phyloP scores from a whole-genome alignment of 2,888 invertebrate species.

The Drosophila stalkeri region DNA sequence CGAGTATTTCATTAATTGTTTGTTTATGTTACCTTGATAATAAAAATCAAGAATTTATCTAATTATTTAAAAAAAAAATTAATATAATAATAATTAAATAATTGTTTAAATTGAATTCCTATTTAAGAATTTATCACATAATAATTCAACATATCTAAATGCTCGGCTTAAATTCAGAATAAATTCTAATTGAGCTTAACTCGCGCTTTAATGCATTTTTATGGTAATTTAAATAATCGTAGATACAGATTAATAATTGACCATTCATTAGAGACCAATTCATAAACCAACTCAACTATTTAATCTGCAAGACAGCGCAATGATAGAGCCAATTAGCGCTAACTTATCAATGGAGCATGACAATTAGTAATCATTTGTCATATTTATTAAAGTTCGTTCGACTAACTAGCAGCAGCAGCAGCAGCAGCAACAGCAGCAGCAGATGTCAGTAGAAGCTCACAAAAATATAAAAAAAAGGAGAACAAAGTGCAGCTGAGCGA shows the following conservation, averaged over 20 bases:
- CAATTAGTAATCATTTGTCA: slow-evolving; percentile 24
- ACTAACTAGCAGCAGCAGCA: not conserved
- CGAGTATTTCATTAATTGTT: not conserved
- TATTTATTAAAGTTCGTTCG: slow-evolving; percentile 6
- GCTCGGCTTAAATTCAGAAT: not conserved
- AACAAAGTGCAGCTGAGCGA: slow-evolving; percentile 34
- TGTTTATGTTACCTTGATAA: too few relatives aligned
- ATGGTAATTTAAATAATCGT: not conserved
- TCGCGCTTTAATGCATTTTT: not conserved
- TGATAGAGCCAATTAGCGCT: slow-evolving; percentile 32
- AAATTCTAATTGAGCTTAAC: not conserved
- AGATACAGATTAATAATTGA: not conserved
- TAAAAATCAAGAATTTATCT: too few relatives aligned
- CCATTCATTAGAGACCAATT: slow-evolving; percentile 21
- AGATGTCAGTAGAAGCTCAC: slow-evolving; percentile 7
- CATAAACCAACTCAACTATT: slow-evolving; percentile 15
- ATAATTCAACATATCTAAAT: not conserved
- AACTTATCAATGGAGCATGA: slow-evolving; percentile 25
- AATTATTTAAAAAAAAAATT: too few relatives aligned
- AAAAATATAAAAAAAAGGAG: not conserved
- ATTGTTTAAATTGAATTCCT: too few relatives aligned
- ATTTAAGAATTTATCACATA: too few relatives aligned
- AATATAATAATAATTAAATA: too few relatives aligned
- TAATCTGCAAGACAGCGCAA: slow-evolving; percentile 25
- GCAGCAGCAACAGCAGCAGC: slow-evolving; percentile 2